Evolutionary conservation across 2,797 vertebrate genomes (phyloP).

Genomic region (Bucorvus abyssinicus): DNA sequence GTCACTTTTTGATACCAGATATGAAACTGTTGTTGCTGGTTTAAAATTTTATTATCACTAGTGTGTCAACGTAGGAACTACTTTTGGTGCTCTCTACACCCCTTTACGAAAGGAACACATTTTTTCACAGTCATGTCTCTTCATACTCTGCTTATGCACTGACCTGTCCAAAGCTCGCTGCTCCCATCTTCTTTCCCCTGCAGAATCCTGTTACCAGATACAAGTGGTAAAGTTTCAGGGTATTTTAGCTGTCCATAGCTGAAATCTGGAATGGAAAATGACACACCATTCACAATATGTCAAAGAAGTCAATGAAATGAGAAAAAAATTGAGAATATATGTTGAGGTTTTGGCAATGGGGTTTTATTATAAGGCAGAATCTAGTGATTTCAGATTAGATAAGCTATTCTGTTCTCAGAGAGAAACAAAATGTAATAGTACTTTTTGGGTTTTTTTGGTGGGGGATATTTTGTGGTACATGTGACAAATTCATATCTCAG

Average conservation of each 20-base stretch:
- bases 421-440: not conserved
- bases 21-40: not conserved
- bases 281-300: not conserved
- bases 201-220: not conserved
- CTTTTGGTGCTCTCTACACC: not conserved
- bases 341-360: not conserved
- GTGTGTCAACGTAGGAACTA: not conserved
- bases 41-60: not conserved
- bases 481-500: not conserved
- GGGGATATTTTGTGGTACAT: not conserved
- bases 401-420: not conserved
- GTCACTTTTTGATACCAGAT: not conserved
- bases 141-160: not conserved
- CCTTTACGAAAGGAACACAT: fast-evolving
- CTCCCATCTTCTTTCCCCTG: not conserved
- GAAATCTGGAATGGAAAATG: not conserved
- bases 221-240: not conserved
- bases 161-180: not conserved
- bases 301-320: not conserved
- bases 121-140: not conserved
- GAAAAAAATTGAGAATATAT: not conserved
- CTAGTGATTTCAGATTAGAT: not conserved
- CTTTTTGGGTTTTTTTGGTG: not conserved
- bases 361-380: not conserved
- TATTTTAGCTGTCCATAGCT: not conserved